phyloP scores from a whole-genome alignment of 1,140 invertebrate species.

The Cydia pomonella region DNA sequence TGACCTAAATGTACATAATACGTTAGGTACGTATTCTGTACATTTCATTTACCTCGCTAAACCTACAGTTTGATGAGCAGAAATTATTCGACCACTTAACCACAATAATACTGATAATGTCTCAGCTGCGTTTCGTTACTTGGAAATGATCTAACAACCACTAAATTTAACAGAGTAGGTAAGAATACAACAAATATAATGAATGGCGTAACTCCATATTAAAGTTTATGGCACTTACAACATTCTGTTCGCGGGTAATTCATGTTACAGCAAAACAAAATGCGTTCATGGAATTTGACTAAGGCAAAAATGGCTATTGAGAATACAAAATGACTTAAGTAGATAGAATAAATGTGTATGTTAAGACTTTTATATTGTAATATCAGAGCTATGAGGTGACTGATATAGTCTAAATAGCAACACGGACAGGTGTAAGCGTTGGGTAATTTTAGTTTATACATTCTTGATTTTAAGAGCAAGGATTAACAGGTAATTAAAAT shows the following conservation, averaged over 20 bases:
- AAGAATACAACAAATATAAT: background rate
- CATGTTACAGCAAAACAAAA: background rate
- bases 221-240: background rate
- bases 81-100: background rate
- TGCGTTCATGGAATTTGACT: background rate
- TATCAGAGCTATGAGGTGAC: background rate
- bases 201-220: background rate
- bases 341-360: background rate
- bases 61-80: background rate
- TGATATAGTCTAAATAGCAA: background rate
- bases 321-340: background rate
- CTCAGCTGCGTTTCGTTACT: background rate
- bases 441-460: too few species aligned
- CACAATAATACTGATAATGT: conserved; percentile 2
- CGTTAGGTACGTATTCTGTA: background rate
- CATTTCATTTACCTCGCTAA: background rate
- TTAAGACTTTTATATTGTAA: background rate
- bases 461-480: background rate
- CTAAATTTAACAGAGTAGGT: background rate
- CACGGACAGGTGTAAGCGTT: background rate
- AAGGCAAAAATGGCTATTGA: background rate
- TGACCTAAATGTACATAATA: background rate
- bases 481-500: too few species aligned
- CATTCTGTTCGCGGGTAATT: background rate
- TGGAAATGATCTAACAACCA: background rate